phyloP scores from a whole-genome alignment of 2,113 vertebrate species.

The Rostratula benghalensis region DNA sequence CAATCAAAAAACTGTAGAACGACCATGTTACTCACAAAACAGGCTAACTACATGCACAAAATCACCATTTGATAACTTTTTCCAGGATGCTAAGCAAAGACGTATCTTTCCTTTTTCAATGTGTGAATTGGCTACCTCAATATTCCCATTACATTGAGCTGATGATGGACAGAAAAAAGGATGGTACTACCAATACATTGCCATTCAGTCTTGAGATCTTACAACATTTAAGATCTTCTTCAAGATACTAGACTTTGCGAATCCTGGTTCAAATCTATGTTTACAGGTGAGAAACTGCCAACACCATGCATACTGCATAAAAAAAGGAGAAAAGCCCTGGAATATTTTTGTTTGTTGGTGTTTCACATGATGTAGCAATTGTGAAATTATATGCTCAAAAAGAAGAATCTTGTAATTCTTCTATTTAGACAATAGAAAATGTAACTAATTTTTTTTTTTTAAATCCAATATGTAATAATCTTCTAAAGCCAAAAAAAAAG shows the following conservation, averaged over 20 bases:
- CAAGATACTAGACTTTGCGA: background rate
- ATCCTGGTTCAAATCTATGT: background rate
- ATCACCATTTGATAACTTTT: background rate
- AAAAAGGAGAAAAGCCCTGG: background rate
- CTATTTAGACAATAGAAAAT: background rate
- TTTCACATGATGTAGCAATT: background rate
- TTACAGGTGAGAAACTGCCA: background rate
- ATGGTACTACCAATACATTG: background rate
- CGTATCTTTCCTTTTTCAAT: background rate
- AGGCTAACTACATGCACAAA: background rate
- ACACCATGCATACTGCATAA: background rate
- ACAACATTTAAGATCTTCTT: background rate
- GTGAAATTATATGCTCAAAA: background rate
- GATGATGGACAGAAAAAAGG: background rate
- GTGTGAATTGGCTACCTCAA: background rate
- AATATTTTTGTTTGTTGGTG: background rate
- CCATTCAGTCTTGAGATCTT: background rate
- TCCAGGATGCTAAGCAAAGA: background rate
- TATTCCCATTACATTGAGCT: background rate
- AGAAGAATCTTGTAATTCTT: background rate
- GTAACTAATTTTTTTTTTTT: background rate
- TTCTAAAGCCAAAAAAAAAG: background rate
- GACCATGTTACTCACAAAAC: background rate
- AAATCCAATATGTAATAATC: background rate
- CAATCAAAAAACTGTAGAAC: background rate